phyloP scores from a whole-genome alignment of 2,797 vertebrate species.

The Simalia tracyae region DNA sequence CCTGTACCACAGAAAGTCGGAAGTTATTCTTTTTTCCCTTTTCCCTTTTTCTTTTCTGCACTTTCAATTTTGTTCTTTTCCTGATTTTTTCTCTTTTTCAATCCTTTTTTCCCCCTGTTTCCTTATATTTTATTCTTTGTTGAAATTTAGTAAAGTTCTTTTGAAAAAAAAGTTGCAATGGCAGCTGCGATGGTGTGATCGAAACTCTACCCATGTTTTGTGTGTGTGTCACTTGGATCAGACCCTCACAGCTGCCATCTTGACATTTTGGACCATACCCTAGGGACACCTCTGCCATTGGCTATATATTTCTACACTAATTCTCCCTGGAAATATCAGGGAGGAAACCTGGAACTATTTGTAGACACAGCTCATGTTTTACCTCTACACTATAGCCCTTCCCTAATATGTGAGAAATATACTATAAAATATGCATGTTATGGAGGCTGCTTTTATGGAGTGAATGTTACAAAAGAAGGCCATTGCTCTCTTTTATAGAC shows the following conservation, averaged over 20 bases:
- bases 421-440: neutral
- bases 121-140: no score
- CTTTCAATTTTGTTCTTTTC: no score
- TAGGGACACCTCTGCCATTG: neutral
- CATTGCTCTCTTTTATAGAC: neutral
- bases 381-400: neutral
- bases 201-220: neutral
- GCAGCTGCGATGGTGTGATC: neutral
- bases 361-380: neutral
- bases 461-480: neutral
- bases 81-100: no score
- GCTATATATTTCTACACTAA: neutral
- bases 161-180: no score
- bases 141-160: no score
- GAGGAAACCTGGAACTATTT: neutral
- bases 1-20: no score
- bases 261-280: neutral
- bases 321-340: neutral
- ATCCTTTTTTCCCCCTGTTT: no score
- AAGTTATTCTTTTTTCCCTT: no score
- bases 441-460: neutral
- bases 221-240: neutral
- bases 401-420: neutral
- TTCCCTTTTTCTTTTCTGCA: no score
- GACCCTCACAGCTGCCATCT: neutral